A percentile compares a stretch with the other conserved stretches of the same genome.
Evolutionary conservation across 1,140 invertebrate genomes (phyloP).

Genomic region (Copidosoma floridanum): DNA sequence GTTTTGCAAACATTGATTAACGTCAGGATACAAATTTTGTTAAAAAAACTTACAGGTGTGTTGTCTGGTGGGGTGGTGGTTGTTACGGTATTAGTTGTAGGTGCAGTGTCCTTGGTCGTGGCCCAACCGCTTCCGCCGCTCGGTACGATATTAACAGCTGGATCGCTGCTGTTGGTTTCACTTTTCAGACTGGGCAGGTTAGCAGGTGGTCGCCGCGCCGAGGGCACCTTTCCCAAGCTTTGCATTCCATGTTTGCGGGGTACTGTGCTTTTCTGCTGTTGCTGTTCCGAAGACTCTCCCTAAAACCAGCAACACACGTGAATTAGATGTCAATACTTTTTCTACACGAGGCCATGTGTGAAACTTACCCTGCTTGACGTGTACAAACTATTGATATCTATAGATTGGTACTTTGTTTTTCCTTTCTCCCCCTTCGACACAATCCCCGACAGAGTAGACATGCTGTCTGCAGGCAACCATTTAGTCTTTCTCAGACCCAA

Average conservation of each 20-base stretch:
- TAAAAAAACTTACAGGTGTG: constrained; percentile 44
- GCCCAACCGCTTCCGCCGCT: constrained; percentile 74
- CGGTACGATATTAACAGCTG: constrained; percentile 71
- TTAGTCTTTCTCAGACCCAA: constrained; percentile 73
- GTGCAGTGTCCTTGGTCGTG: constrained; percentile 53
- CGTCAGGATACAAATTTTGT: no score
- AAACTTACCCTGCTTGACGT: constrained; percentile 77
- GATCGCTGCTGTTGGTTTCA: constrained; percentile 78
- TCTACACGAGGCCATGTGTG: no score
- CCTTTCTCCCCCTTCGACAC: constrained; percentile 86
- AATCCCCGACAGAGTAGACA: constrained; percentile 83
- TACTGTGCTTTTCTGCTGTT: constrained; percentile 83
- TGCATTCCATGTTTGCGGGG: constrained; percentile 97
- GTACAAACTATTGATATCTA: constrained; percentile 97
- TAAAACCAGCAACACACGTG: no score
- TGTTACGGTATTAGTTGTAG: constrained; percentile 45
- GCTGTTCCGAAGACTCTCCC: constrained; percentile 86
- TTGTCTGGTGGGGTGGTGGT: constrained; percentile 50
- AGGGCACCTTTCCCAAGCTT: constrained; percentile 96
- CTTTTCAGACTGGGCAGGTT: constrained; percentile 97
- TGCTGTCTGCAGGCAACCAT: constrained; percentile 84
- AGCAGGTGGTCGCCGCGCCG: constrained; percentile 90
- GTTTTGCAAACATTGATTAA: no score
- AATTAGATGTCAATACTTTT: no score
- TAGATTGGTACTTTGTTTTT: constrained; percentile 91